Base-by-base conservation (phyloP, 2,113 vertebrate genomes). In the Macheiramphus alcinus region DNA sequence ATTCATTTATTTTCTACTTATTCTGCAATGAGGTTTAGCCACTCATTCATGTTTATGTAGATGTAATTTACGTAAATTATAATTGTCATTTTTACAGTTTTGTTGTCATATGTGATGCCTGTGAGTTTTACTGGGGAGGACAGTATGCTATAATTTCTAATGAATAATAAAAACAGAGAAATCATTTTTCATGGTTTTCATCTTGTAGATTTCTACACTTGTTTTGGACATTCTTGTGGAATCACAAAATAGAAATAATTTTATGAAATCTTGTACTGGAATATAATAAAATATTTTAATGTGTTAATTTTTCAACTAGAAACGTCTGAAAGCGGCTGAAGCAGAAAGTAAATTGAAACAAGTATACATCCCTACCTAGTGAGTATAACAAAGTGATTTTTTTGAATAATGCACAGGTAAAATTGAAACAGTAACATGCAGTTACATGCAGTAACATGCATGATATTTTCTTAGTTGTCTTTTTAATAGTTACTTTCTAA, bases 301-400 rank as follows among this genome's bases (percentile, higher is more conserved):
- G 43, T 96, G 55, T 95, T 95, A 90, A 14, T 98, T 89, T 98
- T 98, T 80, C 66, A 87, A 95, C 96, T 98, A 99, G 99, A 99
- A 99, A 98, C 98, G 99, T 90, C 98, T 99, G 97, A 99, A 99
- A 98, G 99, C 99, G 16, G 99, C 99, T 84, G 99, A 99, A 98
- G 99, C 99, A 62, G 99, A 99, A 97, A 99, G 99, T 98, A 99
- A 99, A 97, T 98, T 99, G 98, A 99, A 99, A 97, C 99, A 99
- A 98, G 99, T 99, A 56, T 99, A 99, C 98, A 99, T 99, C 97
- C 99, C 99, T 90, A 99, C 99, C 94, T 99, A 99, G 99, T 99
- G 98, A 99, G 99, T 99, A 96, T 96, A 47, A 80, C n/a, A 96
- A 85, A 88, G 6, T 73, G 3, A 5, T 63, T 94, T 90, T 61